Conservation (phyloP, 2,888 invertebrate species). For the Endotricha flammealis region DNA sequence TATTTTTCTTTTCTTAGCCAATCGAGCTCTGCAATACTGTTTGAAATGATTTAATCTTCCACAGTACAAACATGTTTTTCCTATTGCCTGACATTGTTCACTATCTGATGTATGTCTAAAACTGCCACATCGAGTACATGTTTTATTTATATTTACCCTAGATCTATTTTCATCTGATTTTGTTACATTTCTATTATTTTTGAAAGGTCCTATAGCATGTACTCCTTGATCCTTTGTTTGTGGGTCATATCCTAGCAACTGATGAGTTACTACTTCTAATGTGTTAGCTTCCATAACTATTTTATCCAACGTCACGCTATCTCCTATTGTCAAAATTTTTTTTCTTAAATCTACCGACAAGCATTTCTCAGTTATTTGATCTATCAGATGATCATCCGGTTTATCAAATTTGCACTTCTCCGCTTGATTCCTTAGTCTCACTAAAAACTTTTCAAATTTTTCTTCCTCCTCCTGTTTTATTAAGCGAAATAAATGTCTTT, state of each 20-base stretch:
- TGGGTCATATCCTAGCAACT: neutral
- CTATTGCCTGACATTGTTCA: neutral
- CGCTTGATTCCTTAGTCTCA: too few species aligned
- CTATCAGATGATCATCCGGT: too few species aligned
- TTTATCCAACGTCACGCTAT: conserved; percentile 17
- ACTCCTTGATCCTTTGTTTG: conserved; percentile 7
- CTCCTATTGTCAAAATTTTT: conserved; percentile 16
- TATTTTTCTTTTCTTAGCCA: neutral
- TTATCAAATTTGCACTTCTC: too few species aligned
- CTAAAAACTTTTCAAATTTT: too few species aligned
- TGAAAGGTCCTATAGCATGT: conserved; percentile 3
- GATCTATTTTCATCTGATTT: too few species aligned
- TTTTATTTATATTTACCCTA: too few species aligned
- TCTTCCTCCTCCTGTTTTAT: too few species aligned
- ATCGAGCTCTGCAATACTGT: neutral
- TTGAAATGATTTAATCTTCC: neutral
- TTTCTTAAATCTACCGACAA: too few species aligned
- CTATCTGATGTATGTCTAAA: neutral
- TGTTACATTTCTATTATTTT: too few species aligned
- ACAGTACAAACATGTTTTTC: too few species aligned
- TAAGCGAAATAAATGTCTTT: too few species aligned
- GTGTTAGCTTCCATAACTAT: conserved; percentile 22
- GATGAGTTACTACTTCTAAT: conserved; percentile 17
- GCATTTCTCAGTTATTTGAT: too few species aligned
- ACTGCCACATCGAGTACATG: neutral